Conservation (phyloP, 2,888 invertebrate species). For the Dascillus cervinus region DNA sequence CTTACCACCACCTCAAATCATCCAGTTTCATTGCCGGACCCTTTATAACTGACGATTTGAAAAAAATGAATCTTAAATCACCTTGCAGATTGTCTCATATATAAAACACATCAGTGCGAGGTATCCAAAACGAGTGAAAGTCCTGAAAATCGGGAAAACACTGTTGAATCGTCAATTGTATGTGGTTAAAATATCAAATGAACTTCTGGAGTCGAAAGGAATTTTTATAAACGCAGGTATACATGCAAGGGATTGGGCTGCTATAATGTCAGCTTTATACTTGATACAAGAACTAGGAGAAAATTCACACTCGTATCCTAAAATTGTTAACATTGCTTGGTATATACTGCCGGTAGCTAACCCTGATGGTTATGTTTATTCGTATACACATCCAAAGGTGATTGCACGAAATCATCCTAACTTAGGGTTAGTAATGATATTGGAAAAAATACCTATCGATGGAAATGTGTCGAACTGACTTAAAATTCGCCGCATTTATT, state of each 20-base stretch:
- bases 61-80: too few species aligned
- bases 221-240: conserved; percentile 55
- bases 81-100: too few species aligned
- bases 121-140: conserved; percentile 26
- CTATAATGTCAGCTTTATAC: conserved; percentile 57
- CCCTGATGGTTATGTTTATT: conserved; percentile 4
- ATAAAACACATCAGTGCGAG: not conserved
- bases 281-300: conserved; percentile 57
- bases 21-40: too few species aligned
- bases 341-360: conserved; percentile 48
- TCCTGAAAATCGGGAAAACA: conserved; percentile 21
- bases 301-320: conserved; percentile 47
- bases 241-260: conserved; percentile 65
- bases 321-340: conserved; percentile 53
- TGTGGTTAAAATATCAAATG: not conserved
- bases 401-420: too few species aligned
- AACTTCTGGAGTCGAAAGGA: not conserved
- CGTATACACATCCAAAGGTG: not conserved
- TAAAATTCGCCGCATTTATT: too few species aligned
- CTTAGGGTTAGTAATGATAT: too few species aligned
- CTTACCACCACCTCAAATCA: too few species aligned
- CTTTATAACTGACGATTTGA: too few species aligned
- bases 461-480: too few species aligned
- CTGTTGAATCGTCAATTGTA: conserved; percentile 1
- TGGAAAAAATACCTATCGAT: too few species aligned